A percentile compares a stretch with the other conserved stretches of the same genome.
Evolutionary conservation across 1,140 invertebrate genomes (phyloP).

Genomic region (Drosophila carrolli): DNA sequence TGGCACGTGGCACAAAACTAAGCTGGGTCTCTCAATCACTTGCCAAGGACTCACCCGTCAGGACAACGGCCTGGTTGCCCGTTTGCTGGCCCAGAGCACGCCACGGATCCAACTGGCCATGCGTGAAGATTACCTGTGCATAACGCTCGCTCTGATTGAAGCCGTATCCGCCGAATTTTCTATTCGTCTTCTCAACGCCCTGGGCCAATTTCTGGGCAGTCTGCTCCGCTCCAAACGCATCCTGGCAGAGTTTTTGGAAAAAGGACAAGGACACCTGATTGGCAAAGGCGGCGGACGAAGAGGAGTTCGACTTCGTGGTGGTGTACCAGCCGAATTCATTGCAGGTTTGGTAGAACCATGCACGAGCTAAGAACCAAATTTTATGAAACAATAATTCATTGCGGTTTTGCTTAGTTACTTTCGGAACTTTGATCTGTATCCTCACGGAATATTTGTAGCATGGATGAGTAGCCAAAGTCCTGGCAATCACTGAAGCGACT

Average conservation of each 20-base stretch:
- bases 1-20: constrained; percentile 37
- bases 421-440: constrained; percentile 35
- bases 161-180: constrained; percentile 86
- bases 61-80: constrained; percentile 62
- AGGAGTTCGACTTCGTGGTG: constrained; percentile 79
- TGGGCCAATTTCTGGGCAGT: constrained; percentile 84
- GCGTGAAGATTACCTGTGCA: constrained; percentile 86
- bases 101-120: constrained; percentile 89
- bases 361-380: constrained; percentile 78
- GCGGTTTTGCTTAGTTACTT: constrained; percentile 41
- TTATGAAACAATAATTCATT: constrained; percentile 2
- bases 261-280: constrained; percentile 86
- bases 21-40: constrained; percentile 21
- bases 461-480: constrained; percentile 68
- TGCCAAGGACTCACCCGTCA: constrained; percentile 54
- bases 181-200: constrained; percentile 86
- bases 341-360: constrained; percentile 91
- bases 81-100: constrained; percentile 58
- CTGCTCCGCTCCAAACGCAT: constrained; percentile 86
- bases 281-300: constrained; percentile 85
- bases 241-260: constrained; percentile 87
- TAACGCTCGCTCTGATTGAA: constrained; percentile 84
- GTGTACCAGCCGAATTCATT: constrained; percentile 89
- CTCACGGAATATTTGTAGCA: constrained; percentile 59
- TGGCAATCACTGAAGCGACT: constrained; percentile 38